These are phyloP conservation scores for Podarcis lilfordi DNA, from an alignment of 2,797 vertebrate genomes.

Conservation along the genomic window DNA sequence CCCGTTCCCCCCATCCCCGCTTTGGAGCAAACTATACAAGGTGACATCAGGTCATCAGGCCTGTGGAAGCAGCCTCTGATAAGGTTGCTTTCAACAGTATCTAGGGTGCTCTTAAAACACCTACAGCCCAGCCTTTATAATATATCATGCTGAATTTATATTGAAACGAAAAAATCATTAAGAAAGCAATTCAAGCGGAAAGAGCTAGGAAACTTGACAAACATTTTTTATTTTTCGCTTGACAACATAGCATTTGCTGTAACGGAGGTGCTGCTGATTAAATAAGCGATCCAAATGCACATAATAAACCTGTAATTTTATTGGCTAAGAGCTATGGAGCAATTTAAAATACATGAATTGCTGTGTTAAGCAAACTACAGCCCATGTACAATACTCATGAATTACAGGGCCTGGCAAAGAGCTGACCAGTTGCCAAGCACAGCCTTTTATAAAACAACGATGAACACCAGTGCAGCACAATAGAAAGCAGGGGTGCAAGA, in stretches of 20 bases:
- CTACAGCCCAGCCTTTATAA: slow-evolving; percentile 31
- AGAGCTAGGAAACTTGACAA: slow-evolving; percentile 30
- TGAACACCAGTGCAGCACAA: slow-evolving; percentile 47
- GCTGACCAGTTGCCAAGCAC: slow-evolving; percentile 61
- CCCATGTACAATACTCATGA: slow-evolving; percentile 49
- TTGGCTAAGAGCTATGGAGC: slow-evolving; percentile 62
- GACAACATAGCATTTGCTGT: slow-evolving; percentile 37
- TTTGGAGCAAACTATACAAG: neutral
- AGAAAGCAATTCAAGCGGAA: slow-evolving; percentile 39
- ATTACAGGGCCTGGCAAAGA: slow-evolving; percentile 62
- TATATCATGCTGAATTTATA: slow-evolving; percentile 37
- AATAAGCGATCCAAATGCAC: slow-evolving; percentile 45
- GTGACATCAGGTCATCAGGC: neutral
- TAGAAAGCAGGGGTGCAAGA: slow-evolving; percentile 53
- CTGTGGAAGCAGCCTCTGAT: slow-evolving; percentile 11
- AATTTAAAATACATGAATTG: slow-evolving; percentile 55
- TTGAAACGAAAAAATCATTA: slow-evolving; percentile 51
- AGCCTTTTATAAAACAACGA: slow-evolving; percentile 44
- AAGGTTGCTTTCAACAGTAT: slow-evolving; percentile 24
- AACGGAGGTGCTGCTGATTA: slow-evolving; percentile 51
- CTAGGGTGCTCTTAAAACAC: slow-evolving; percentile 20
- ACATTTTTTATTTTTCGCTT: slow-evolving; percentile 52
- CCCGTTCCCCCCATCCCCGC: neutral
- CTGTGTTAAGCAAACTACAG: slow-evolving; percentile 62
- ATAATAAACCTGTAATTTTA: slow-evolving; percentile 71